These are phyloP conservation scores for Menidia menidia DNA, from an alignment of 2,797 vertebrate species.

Conservation along the genomic window DNA sequence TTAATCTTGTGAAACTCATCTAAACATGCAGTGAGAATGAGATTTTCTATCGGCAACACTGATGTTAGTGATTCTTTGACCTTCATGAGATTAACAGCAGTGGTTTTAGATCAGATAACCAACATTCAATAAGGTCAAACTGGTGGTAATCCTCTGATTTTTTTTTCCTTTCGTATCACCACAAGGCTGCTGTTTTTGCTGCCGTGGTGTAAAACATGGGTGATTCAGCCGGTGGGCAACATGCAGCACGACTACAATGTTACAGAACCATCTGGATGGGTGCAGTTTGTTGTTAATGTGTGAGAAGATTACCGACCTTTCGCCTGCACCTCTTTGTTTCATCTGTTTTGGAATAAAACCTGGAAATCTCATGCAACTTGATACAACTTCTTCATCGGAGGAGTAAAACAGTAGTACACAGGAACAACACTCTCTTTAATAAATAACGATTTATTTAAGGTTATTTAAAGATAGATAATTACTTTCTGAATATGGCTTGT, in stretches of 20 bases:
- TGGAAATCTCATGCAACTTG: neutral
- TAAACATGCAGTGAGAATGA: neutral
- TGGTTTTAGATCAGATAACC: neutral
- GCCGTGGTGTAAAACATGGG: neutral
- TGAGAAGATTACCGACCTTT: neutral
- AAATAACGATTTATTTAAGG: neutral
- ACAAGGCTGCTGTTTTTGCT: neutral
- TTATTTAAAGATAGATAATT: neutral
- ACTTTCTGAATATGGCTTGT: slow-evolving; percentile 4
- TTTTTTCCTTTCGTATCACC: neutral
- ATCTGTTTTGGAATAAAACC: neutral
- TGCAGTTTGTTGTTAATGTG: neutral
- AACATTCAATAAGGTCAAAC: neutral
- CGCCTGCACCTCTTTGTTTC: neutral
- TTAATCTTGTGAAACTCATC: neutral
- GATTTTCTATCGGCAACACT: neutral
- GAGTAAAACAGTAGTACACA: neutral
- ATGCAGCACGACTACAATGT: neutral
- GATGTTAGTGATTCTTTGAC: neutral
- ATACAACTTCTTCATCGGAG: neutral
- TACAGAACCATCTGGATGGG: neutral
- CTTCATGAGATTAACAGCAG: neutral
- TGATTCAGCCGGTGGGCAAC: neutral
- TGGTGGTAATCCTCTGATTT: neutral
- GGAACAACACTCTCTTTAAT: neutral